A percentile compares a stretch with the other conserved stretches of the same genome.
Conservation (phyloP, 2,113 vertebrate genomes). For the Protobothrops mucrosquamatus region DNA sequence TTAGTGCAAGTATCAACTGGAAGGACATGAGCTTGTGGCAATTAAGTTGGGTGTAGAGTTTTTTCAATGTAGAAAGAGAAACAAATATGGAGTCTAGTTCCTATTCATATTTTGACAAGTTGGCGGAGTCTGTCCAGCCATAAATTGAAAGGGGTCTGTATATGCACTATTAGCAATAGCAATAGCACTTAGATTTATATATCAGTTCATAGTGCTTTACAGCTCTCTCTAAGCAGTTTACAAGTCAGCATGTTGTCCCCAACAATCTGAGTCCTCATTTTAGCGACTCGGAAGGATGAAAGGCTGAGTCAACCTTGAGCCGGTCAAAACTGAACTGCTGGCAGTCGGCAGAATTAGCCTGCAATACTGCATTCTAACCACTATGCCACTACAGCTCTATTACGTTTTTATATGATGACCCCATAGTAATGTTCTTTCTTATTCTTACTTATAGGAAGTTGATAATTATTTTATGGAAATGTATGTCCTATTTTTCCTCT, state of each 20-base stretch:
- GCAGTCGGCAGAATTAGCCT: not conserved
- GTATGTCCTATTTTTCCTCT: not conserved
- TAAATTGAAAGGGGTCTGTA: not conserved
- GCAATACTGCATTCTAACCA: not conserved
- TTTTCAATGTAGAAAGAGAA: not conserved
- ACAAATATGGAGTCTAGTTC: not conserved
- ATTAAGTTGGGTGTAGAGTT: not conserved
- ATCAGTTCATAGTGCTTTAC: not conserved
- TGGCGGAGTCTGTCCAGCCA: not conserved
- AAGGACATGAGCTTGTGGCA: not conserved
- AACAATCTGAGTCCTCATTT: not conserved
- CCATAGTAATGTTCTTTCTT: not conserved
- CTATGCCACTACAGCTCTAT: not conserved
- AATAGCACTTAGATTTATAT: not conserved
- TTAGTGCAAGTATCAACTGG: not conserved
- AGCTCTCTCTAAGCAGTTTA: not conserved
- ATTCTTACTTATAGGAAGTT: not conserved
- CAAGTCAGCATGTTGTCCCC: not conserved
- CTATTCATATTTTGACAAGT: not conserved
- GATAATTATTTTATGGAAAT: slow-evolving; percentile 11
- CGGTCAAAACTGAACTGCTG: not conserved
- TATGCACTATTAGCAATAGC: not conserved
- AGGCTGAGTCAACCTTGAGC: not conserved
- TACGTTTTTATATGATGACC: not conserved
- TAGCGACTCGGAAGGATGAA: not conserved